Evolutionary conservation across 2,888 invertebrate species (phyloP), one percentile per base, ranked within the genome.

Genomic region (Coleophora deauratella): DNA sequence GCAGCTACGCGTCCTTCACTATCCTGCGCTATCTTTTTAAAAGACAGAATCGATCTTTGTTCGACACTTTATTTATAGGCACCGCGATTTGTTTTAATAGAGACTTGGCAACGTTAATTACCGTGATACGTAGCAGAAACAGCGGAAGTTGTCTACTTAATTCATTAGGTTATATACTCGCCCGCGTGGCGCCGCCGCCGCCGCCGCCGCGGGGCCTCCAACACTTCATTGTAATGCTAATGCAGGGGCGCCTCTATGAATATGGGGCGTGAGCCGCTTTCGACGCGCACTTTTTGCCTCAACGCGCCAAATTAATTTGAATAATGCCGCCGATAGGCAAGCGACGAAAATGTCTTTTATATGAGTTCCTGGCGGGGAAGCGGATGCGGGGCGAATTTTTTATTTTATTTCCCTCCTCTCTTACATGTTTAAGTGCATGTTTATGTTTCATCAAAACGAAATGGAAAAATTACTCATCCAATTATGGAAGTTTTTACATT

Each of bases 171-270:
- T 71, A 76, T 72, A 72, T 69, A 71, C 65, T 68, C 73, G 70
- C 70, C 6, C 21, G 72, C 74, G 77, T 66, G 70, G 71, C 77
- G 72, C 73, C 67, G 72, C 73, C 74, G 74, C 65, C 64, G 70
- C 67, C 71, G 69, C 75, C 72, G 72, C 73, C 71, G 71, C 68
- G 70, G 68, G 70, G 69, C 72, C 58, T 66, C 72, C 68, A 68
- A 76, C 80, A 78, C 78, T 80, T 84, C 80, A 81, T 85, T 84
- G 81, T 82, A 72, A 84, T 84, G 84, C 80, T 82, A 85, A 84
- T 84, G 79, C 74, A 68, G 21, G 76, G 79, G 71, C 75, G 72
- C 71, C 74, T 71, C 77, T 78, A 79, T 82, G 82, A 82, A 84
- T 80, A 81, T 77, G 80, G 72, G 77, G 72, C 59, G 72, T 21